Evolutionary conservation across 2,797 vertebrate species (phyloP), one percentile per base, ranked within the genome.

Genomic region (Picus viridis): DNA sequence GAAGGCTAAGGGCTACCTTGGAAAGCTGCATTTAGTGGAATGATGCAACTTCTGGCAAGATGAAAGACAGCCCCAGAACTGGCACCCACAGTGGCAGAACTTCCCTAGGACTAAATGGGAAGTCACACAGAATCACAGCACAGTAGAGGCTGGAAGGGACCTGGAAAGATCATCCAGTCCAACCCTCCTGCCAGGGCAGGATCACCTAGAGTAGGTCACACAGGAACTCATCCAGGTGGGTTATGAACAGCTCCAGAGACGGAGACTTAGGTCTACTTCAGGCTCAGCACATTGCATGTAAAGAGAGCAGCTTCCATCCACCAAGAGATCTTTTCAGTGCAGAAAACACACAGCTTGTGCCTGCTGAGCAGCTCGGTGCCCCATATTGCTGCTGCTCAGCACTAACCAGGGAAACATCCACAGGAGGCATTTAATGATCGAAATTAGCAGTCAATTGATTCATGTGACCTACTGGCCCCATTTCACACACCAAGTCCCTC

Each of bases 331-430:
- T 49, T 29, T 47, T 22, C 36, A 47, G 16, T 9, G 34, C 20
- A 84, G 53, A 54, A 79, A 76, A 56, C 67, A 53, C 0, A 0
- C 1, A 27, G 49, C 20, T 14, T n/a, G 26, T 85, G 47, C 10
- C 29, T 54, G 73, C 39, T 30, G 30, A 81, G 22, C 6, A 69
- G 49, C 36, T 57, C 58, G 43, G 0, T 34, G 16, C 8, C 15
- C 45, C 1, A 0, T 34, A 27, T 13, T 2, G 0, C 26, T 59
- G 22, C 69, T 69, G 43, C 26, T 53, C 32, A 88, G 26, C 0
- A 0, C 56, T 49, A 76, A 62, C 32, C 26, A 81, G 29, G 18
- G 47, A 86, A 74, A 83, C 79, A 84, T 54, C 29, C 57, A 74
- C 12, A 13, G 24, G 3, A 62, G 45, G 51, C 41, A 90, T 47